These are phyloP conservation scores for Cheirogaleus major DNA, from an alignment of 2,797 vertebrate genomes.

Conservation along the genomic window DNA sequence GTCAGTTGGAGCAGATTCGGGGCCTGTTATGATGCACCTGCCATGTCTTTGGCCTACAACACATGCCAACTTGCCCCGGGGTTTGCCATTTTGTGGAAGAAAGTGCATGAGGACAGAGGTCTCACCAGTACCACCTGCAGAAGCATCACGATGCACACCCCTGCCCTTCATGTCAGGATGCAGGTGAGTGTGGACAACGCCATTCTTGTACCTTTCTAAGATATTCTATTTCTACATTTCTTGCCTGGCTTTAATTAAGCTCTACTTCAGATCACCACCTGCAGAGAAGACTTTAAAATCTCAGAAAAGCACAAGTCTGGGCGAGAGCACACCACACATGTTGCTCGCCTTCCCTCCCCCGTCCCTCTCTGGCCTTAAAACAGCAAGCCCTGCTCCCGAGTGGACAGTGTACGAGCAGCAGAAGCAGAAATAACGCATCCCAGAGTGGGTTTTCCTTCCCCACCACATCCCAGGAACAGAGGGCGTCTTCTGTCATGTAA, in stretches of 20 bases:
- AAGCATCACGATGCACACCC: rapidly evolving
- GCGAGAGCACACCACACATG: rapidly evolving
- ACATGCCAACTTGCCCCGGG: too few relatives aligned
- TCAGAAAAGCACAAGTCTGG: not conserved
- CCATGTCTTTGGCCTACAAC: not conserved
- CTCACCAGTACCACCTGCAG: not conserved
- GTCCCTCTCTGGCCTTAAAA: not conserved
- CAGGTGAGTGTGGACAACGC: not conserved
- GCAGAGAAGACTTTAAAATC: not conserved
- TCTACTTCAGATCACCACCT: not conserved
- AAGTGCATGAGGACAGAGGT: not conserved
- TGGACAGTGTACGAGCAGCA: not conserved
- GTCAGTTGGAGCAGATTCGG: not conserved
- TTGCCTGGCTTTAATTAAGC: not conserved
- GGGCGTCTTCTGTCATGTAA: not conserved
- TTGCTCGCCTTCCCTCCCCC: not conserved
- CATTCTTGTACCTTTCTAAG: not conserved
- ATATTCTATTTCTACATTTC: not conserved
- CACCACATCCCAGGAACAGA: not conserved
- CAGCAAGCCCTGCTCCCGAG: not conserved
- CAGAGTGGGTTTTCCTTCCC: not conserved
- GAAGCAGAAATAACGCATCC: not conserved
- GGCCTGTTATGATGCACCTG: not conserved
- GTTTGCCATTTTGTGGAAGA: not conserved
- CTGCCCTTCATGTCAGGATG: rapidly evolving